phyloP scores from a whole-genome alignment of 53 echinoderm and acorn worm species.

The Luidia sarsii region DNA sequence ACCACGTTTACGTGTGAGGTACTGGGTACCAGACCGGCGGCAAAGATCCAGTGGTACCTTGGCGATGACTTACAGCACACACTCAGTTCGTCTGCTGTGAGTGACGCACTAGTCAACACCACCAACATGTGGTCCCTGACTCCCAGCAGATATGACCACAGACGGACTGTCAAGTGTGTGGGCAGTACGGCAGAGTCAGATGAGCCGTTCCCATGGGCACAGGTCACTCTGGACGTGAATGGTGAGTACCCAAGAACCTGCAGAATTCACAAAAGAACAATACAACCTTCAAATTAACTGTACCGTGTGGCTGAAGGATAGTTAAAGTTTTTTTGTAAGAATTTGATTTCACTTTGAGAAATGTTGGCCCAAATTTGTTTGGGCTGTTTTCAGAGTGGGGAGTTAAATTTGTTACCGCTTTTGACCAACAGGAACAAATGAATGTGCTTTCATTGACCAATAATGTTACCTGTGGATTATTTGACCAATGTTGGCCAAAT shows the following conservation, averaged over 20 bases:
- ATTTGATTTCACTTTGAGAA: no score
- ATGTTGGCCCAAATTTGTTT: no score
- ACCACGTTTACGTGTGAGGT: slow-evolving; percentile 13
- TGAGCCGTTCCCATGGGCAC: neutral
- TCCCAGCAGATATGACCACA: slow-evolving; percentile 5
- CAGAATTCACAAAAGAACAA: no score
- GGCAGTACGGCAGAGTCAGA: slow-evolving; percentile 12
- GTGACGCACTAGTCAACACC: neutral
- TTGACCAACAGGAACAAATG: no score
- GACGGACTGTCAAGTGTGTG: slow-evolving; percentile 3
- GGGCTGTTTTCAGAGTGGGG: no score
- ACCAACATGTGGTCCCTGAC: neutral
- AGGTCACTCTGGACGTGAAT: neutral
- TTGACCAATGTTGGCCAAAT: no score
- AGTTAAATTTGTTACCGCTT: no score
- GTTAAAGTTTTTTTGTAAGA: no score
- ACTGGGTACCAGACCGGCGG: slow-evolving; percentile 37
- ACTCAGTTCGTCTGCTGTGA: neutral
- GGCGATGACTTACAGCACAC: neutral
- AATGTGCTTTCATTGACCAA: no score
- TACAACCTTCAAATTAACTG: no score
- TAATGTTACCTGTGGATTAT: no score
- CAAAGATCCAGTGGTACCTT: slow-evolving; percentile 40
- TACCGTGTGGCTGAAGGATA: no score
- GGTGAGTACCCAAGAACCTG: neutral